phyloP scores from a whole-genome alignment of 2,797 vertebrate genomes.

The Epinephelus malabaricus region DNA sequence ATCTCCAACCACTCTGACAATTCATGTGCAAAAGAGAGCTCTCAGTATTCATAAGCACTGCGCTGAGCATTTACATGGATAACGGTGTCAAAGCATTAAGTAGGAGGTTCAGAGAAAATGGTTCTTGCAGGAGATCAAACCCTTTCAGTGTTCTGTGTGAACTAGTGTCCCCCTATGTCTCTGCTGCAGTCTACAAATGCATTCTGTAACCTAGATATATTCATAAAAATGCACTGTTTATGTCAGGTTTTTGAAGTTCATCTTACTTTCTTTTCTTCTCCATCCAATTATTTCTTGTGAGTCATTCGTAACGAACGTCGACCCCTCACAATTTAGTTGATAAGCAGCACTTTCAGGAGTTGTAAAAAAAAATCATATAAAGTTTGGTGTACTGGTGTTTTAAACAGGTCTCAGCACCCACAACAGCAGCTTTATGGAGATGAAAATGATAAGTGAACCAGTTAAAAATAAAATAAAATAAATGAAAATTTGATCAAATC shows the following conservation, averaged over 20 bases:
- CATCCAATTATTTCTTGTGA: constrained; percentile 1
- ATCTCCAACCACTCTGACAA: constrained; percentile 77
- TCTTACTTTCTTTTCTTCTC: neutral
- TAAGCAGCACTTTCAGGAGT: neutral
- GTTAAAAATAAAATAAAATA: too few relatives aligned
- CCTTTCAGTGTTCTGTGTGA: constrained; percentile 48
- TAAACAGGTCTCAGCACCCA: neutral
- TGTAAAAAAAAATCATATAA: neutral
- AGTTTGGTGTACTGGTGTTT: neutral
- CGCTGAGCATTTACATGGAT: constrained; percentile 74
- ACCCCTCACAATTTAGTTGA: neutral
- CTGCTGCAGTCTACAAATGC: constrained; percentile 25
- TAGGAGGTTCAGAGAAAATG: constrained; percentile 81
- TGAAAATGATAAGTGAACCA: neutral
- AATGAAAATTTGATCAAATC: neutral
- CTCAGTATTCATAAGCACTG: constrained; percentile 73
- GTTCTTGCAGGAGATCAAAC: constrained; percentile 73
- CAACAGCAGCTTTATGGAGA: neutral
- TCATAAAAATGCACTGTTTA: constrained; percentile 36
- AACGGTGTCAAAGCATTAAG: constrained; percentile 81
- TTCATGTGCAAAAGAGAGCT: constrained; percentile 72
- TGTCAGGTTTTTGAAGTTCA: neutral
- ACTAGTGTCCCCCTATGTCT: constrained; percentile 52
- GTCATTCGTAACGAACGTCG: constrained; percentile 2
- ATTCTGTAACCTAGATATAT: constrained; percentile 41